These are phyloP conservation scores for Carabus problematicus DNA, from an alignment of 2,888 invertebrate genomes.

Conservation along the genomic window DNA sequence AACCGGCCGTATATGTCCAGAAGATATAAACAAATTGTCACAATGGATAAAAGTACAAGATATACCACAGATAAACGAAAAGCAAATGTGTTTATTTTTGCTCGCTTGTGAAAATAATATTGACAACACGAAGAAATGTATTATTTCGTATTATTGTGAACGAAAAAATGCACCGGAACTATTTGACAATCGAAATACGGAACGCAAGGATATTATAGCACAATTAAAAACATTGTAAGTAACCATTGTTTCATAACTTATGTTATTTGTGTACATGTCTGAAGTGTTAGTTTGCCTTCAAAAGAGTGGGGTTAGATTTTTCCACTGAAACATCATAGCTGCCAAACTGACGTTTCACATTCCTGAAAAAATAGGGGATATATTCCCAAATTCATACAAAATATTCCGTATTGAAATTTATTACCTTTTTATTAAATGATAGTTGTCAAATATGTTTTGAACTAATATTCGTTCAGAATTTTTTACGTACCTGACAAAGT, in stretches of 20 bases:
- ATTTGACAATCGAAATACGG: constrained; percentile 65
- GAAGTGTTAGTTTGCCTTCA: neutral
- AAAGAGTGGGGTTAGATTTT: constrained; percentile 7
- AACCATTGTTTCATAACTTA: constrained; percentile 22
- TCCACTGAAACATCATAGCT: neutral
- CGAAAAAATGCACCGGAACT: constrained; percentile 69
- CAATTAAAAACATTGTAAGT: constrained; percentile 66
- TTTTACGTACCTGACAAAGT: too few species aligned
- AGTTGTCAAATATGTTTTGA: neutral
- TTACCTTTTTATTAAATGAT: too few species aligned
- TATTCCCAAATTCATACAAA: too few species aligned
- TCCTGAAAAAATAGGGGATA: neutral
- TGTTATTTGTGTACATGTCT: neutral
- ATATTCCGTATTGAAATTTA: too few species aligned
- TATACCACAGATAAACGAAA: constrained; percentile 59
- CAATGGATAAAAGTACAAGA: constrained; percentile 49
- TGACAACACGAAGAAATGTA: constrained; percentile 68
- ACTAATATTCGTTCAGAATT: neutral
- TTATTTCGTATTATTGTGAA: constrained; percentile 67
- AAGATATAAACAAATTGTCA: constrained; percentile 51
- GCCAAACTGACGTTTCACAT: neutral
- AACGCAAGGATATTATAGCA: constrained; percentile 55
- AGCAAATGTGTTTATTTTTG: constrained; percentile 71
- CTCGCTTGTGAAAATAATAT: constrained; percentile 70
- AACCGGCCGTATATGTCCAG: constrained; percentile 48